Base-by-base conservation (phyloP, 2,888 invertebrate species). In the Synergus japonicus region DNA sequence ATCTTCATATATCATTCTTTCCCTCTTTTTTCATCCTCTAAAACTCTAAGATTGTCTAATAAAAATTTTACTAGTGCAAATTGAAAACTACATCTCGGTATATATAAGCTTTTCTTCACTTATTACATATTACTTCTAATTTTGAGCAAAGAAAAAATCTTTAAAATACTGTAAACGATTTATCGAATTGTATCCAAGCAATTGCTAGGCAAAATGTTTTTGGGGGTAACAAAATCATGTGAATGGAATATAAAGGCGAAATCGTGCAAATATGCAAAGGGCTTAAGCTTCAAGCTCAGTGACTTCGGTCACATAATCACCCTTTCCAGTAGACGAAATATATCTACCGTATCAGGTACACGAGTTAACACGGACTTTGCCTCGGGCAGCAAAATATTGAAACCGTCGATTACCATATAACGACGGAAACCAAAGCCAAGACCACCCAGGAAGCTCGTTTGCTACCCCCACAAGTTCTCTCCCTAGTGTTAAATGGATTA, bases 321-420 rank as follows among this genome's bases (percentile, higher is more conserved):
- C 10, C 58, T 22, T 60, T 60, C 9, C 9, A 60, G 18, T 49
- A 15, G n/a, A 4, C 1, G 7, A 7, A 49, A n/a, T 12, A 10
- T 22, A 60, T 60, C 58, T 22, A 60, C 18, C 22, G 22, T 60
- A 10, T 60, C 22, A 60, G 58, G 58, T 60, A 22, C 10, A 60
- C 4, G 58, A 60, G 49, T 65, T 73, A 18, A 49, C 49, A 49
- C 41, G n/a, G 49, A 37, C 49, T 22, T 12, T 41, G 76, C 77
- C 64, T 77, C 76, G 78, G 77, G 69, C 67, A 58, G 37, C 78
- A 77, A 83, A 82, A 82, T 83, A 83, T 82, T 79, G 81, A 83
- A 82, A 82, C 69, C 78, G 77, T 79, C 79, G 80, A 83, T 82
- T 83, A 82, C 58, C 79, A 29, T 79, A 44, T 49, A 66, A 76